A percentile compares a stretch with the other conserved stretches of the same genome.
Evolutionary conservation across 2,113 vertebrate genomes (phyloP).

Genomic region (Desmodus rotundus): DNA sequence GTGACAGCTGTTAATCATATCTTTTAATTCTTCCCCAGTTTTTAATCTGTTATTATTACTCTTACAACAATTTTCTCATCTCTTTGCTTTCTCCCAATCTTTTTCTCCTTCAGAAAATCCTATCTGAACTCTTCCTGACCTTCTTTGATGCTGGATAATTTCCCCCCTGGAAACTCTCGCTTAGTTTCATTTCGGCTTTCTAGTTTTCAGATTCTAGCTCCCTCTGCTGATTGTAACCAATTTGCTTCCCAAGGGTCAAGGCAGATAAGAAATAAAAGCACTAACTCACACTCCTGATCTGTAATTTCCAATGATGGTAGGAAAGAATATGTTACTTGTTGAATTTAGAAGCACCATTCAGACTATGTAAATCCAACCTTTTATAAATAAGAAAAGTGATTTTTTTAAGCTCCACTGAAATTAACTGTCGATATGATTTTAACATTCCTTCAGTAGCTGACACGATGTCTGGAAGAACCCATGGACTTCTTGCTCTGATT

Average conservation of each 20-base stretch:
- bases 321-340: background rate
- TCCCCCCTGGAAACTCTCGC: constrained; percentile 32
- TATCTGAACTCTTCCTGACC: constrained; percentile 69
- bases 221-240: constrained; percentile 58
- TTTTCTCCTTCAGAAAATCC: constrained; percentile 61
- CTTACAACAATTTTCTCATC: constrained; percentile 59
- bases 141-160: constrained; percentile 42
- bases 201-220: constrained; percentile 56
- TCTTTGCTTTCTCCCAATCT: constrained; percentile 49
- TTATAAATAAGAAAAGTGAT: background rate
- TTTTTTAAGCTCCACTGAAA: background rate
- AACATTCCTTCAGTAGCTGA: background rate
- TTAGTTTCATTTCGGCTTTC: constrained; percentile 29
- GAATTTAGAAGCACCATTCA: background rate
- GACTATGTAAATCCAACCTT: background rate
- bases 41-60: constrained; percentile 65
- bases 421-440: background rate
- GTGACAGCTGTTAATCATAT: constrained; percentile 73
- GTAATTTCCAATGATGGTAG: background rate
- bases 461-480: background rate
- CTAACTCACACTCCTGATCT: background rate
- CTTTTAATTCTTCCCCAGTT: constrained; percentile 58
- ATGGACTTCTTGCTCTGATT: background rate
- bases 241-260: constrained; percentile 37
- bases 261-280: constrained; percentile 21